Conservation (phyloP, 2,888 invertebrate genomes). For the Campoplex nolae region DNA sequence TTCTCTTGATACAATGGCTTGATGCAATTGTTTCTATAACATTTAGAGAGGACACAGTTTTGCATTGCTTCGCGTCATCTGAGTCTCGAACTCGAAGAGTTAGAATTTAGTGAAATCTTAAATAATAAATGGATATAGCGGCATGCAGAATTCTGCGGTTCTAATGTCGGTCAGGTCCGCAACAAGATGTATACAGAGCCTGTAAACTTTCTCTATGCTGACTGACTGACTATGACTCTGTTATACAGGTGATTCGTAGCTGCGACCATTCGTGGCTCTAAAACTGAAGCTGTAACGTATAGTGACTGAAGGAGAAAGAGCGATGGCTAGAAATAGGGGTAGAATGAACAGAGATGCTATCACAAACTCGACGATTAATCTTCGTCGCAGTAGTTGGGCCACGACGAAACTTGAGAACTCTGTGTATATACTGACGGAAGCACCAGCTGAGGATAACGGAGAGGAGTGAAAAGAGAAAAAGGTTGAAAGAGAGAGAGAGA, state of each 20-base stretch:
- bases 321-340: constrained; percentile 22
- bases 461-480: constrained; percentile 41
- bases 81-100: background rate
- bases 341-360: constrained; percentile 49
- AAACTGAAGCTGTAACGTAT: background rate
- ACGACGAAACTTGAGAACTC: constrained; percentile 67
- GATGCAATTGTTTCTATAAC: no score
- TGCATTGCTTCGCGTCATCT: no score
- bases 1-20: no score
- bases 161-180: background rate
- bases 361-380: constrained; percentile 68
- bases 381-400: constrained; percentile 61
- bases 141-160: constrained; percentile 24
- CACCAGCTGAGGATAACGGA: constrained; percentile 55
- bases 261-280: background rate
- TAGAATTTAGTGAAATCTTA: background rate
- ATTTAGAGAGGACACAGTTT: no score
- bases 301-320: constrained; percentile 5
- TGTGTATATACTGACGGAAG: constrained; percentile 55
- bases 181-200: constrained; percentile 43
- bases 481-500: constrained; percentile 2
- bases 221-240: constrained; percentile 34
- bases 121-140: constrained; percentile 10
- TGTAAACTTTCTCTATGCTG: constrained; percentile 55
- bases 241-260: constrained; percentile 38